Evolutionary conservation across 37 sponge, comb jelly and placozoan genomes (phyloP), one percentile per base, ranked within the genome.

Genomic region (Chondrilla cf. caribensis): DNA sequence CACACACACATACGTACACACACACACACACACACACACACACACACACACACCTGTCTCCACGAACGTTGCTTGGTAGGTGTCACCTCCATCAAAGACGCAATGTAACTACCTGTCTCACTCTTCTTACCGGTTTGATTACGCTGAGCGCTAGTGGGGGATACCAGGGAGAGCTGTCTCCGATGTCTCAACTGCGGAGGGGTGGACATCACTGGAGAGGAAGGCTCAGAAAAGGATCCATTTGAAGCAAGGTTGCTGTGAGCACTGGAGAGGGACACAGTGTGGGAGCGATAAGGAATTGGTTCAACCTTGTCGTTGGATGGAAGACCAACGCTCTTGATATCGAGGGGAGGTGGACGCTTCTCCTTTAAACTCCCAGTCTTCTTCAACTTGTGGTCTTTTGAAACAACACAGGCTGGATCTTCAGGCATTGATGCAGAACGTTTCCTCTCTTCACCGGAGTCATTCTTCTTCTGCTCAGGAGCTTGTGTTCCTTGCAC

Each of bases 271-370:
- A 42, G 19, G 8, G 76, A 43, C 43, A 37, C 41, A 1, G 41
- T 1, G 18, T 4, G 38, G 2, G 31, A 24, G n/a, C 36, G 44
- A 22, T 17, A n/a, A 2, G 22, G 25, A 11, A 2, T 73, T n/a
- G 39, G 43, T 43, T 73, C 76, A 0, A 43, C 41, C 0, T 4
- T 40, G 43, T 2, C 15, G 44, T 18, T 39, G 19, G 76, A 73
- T 2, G 76, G 76, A 2, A 43, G 76, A 39, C 76, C 76, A 0
- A 73, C 44, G 7, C 76, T 73, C 44, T 73, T 73, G 41, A 73
- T 38, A 15, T 28, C 22, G 18, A 28, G 64, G 6, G 29, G 68
- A 3, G 35, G 68, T 3, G 68, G 51, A 14, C 51, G 6, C 51
- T 47, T 6, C 11, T 47, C 51, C 51, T 47, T 47, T 11, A 47